Conservation (phyloP, 2,888 invertebrate species). For the Lysandra coridon region DNA sequence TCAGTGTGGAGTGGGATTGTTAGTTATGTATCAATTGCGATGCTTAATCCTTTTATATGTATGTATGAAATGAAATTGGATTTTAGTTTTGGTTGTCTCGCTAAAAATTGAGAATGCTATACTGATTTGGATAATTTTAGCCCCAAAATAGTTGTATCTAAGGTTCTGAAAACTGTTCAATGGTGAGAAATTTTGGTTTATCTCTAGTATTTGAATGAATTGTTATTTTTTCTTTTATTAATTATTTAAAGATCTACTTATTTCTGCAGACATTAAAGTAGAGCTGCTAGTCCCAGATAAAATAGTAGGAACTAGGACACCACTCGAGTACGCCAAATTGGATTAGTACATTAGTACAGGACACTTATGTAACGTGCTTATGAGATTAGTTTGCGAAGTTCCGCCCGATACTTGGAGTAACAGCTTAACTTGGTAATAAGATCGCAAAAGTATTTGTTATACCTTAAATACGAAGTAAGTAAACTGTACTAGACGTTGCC, state of each 20-base stretch:
- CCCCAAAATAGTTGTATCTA: too few relatives aligned
- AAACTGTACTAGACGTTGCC: too few relatives aligned
- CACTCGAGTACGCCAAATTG: conserved; percentile 16
- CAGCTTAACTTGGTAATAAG: neutral
- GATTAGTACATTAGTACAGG: conserved; percentile 12
- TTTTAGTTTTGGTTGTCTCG: too few relatives aligned
- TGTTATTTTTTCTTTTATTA: neutral
- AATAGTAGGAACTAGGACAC: neutral
- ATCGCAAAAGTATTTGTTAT: neutral
- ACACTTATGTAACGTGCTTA: conserved; percentile 20
- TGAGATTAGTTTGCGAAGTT: conserved; percentile 18
- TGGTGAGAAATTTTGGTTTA: too few relatives aligned
- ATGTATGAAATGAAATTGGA: too few relatives aligned
- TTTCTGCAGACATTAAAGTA: neutral
- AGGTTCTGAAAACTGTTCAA: too few relatives aligned
- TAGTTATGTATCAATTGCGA: too few relatives aligned
- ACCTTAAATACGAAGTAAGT: neutral
- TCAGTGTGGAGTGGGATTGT: too few relatives aligned
- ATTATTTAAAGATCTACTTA: neutral
- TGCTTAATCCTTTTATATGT: too few relatives aligned
- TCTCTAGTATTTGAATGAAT: neutral
- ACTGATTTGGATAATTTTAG: too few relatives aligned
- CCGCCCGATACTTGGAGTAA: neutral
- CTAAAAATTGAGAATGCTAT: too few relatives aligned
- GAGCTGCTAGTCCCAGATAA: conserved; percentile 1